These are phyloP conservation scores for Cerastis rubricosa DNA, from an alignment of 2,888 invertebrate genomes.

Conservation along the genomic window DNA sequence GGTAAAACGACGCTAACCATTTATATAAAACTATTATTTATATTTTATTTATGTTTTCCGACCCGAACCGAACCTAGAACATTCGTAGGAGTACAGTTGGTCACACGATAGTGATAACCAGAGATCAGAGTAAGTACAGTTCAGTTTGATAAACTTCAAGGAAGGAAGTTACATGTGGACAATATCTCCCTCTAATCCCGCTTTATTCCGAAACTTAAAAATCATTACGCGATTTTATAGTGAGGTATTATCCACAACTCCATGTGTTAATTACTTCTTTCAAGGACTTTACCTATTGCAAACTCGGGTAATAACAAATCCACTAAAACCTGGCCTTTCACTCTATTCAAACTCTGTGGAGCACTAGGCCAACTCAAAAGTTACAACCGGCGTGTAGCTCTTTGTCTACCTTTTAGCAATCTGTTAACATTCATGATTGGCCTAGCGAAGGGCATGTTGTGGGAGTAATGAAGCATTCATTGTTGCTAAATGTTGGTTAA, in stretches of 20 bases:
- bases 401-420: slow-evolving; percentile 28
- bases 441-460: slow-evolving; percentile 31
- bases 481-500: slow-evolving; percentile 28
- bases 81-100: too few species aligned
- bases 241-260: not conserved
- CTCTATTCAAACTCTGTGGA: not conserved
- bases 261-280: not conserved
- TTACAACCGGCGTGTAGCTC: not conserved
- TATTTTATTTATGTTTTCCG: too few species aligned
- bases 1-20: too few species aligned
- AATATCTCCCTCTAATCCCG: not conserved
- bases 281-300: not conserved
- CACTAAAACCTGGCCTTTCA: not conserved
- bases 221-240: not conserved
- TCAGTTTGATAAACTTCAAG: too few species aligned
- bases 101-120: too few species aligned
- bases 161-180: too few species aligned
- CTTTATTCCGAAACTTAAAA: not conserved
- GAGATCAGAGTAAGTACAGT: too few species aligned
- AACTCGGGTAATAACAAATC: not conserved
- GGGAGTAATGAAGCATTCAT: slow-evolving; percentile 22
- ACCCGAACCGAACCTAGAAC: too few species aligned
- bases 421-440: slow-evolving; percentile 25
- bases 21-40: too few species aligned
- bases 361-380: not conserved